Conservation (phyloP, 2,113 vertebrate genomes). For the Eira barbara region DNA sequence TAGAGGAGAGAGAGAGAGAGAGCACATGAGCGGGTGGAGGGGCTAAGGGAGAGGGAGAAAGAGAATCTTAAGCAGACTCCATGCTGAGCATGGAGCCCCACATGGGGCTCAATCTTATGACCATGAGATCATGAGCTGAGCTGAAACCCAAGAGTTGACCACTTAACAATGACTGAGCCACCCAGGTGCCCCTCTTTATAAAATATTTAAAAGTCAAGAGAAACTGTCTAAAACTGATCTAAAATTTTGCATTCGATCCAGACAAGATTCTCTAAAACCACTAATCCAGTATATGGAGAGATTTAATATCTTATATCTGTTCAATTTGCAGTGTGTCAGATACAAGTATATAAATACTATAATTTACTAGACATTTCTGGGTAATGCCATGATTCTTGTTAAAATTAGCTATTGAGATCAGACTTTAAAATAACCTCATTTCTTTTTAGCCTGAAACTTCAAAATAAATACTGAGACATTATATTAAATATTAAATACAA, state of each 20-base stretch:
- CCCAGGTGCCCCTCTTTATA: not conserved
- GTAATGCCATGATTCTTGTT: constrained; percentile 75
- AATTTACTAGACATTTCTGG: constrained; percentile 65
- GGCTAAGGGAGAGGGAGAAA: not conserved
- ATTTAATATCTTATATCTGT: constrained; percentile 70
- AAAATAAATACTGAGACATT: constrained; percentile 63
- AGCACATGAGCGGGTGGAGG: not conserved
- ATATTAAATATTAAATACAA: constrained; percentile 79
- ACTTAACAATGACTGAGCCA: not conserved
- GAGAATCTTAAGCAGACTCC: not conserved
- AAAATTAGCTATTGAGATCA: constrained; percentile 76
- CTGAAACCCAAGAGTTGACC: not conserved
- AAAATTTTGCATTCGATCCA: constrained; percentile 62
- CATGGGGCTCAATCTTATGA: not conserved
- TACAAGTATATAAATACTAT: constrained; percentile 72
- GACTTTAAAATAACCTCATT: constrained; percentile 72
- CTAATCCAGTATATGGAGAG: not conserved
- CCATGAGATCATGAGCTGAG: not conserved
- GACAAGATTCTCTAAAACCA: constrained; percentile 38
- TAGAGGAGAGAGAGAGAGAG: not conserved
- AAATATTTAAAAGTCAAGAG: not conserved
- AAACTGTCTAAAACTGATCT: constrained; percentile 40
- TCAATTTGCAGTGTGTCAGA: constrained; percentile 69
- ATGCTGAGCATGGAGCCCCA: not conserved
- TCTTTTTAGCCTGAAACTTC: constrained; percentile 62